Conservation (phyloP, 2,888 invertebrate species). For the Frankliniella intonsa region DNA sequence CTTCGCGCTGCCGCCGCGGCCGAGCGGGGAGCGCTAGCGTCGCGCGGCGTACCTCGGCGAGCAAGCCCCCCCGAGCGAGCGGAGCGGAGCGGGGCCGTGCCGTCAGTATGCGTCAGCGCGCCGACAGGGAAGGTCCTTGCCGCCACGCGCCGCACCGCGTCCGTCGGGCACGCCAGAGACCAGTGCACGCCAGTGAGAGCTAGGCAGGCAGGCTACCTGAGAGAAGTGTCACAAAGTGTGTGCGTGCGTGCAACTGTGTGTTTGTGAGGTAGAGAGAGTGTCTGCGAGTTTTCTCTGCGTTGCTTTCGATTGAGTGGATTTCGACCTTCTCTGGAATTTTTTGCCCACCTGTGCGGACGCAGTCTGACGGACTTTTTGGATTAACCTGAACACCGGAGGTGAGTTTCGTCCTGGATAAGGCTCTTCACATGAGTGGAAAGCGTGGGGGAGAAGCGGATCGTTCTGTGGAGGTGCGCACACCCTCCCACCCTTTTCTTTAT, state of each 20-base stretch:
- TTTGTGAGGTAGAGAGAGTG: not conserved
- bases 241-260: not conserved
- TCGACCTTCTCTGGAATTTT: too few species aligned
- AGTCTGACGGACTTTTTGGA: too few species aligned
- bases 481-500: too few species aligned
- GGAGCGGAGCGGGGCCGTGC: not conserved
- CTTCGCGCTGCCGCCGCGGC: not conserved
- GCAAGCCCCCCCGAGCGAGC: not conserved
- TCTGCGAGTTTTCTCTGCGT: too few species aligned
- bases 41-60: not conserved
- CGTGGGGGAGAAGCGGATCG: too few species aligned
- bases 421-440: too few species aligned
- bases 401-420: too few species aligned
- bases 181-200: not conserved
- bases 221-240: not conserved
- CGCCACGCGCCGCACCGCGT: not conserved
- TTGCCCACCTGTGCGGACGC: too few species aligned
- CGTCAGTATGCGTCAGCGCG: constrained; percentile 10
- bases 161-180: not conserved
- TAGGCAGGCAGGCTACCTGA: not conserved
- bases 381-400: too few species aligned
- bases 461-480: too few species aligned
- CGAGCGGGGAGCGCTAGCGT: not conserved
- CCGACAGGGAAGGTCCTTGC: not conserved
- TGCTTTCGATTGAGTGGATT: too few species aligned